A percentile compares a stretch with the other conserved stretches of the same genome.
Conservation (phyloP, 2,797 vertebrate genomes). For the Acrocephalus scirpaceus region DNA sequence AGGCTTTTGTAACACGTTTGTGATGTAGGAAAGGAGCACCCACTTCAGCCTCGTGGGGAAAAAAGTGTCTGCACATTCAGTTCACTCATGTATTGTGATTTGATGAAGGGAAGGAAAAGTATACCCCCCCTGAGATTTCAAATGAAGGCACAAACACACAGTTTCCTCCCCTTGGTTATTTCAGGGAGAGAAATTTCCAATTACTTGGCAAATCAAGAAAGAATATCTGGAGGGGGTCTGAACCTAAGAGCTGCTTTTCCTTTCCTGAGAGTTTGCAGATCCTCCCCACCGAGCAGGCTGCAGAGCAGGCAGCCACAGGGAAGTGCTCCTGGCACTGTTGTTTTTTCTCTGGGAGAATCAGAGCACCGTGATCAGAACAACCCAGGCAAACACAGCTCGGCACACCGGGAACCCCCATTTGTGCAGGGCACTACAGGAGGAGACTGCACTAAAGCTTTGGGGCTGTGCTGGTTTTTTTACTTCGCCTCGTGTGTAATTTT, state of each 20-base stretch:
- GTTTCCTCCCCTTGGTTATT: not conserved
- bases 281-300: not conserved
- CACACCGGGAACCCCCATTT: not conserved
- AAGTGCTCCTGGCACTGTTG: not conserved
- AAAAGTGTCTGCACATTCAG: not conserved
- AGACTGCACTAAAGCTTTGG: not conserved
- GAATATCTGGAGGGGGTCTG: not conserved
- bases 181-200: conserved; percentile 12
- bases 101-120: not conserved
- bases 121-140: not conserved
- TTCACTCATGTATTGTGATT: not conserved
- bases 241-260: not conserved
- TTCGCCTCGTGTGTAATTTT: not conserved
- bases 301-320: not conserved
- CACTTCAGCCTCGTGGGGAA: not conserved
- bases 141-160: not conserved
- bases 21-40: not conserved
- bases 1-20: not conserved
- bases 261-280: not conserved
- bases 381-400: not conserved
- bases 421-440: not conserved
- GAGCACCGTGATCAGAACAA: not conserved
- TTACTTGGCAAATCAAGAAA: conserved; percentile 6
- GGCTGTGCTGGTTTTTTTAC: not conserved
- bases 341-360: not conserved